phyloP scores from a whole-genome alignment of 2,888 invertebrate genomes.

The Leptopilina syphax region DNA sequence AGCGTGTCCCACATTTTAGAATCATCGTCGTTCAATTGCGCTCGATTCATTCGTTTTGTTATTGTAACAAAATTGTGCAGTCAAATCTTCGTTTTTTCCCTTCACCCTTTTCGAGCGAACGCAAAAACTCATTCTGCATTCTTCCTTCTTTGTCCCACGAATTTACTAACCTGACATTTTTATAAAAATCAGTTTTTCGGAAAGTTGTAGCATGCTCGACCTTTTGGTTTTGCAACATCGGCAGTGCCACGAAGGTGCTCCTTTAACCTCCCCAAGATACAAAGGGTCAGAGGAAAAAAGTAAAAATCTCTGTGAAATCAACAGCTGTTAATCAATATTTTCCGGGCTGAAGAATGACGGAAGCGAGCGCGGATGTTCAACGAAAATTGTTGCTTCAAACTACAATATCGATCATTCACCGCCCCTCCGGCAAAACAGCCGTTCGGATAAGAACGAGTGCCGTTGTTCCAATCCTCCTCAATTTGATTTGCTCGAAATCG shows the following conservation, averaged over 20 bases:
- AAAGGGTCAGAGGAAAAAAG: no score
- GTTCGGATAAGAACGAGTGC: conserved; percentile 16
- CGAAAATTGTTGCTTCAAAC: conserved; percentile 11
- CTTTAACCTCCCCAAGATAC: no score
- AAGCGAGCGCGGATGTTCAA: not conserved
- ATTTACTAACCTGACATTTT: no score
- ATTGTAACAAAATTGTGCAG: not conserved
- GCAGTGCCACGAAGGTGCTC: no score
- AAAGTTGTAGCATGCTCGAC: no score
- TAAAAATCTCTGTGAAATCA: not conserved
- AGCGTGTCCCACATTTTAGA: conserved; percentile 74
- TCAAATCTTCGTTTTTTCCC: no score
- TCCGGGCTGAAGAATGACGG: not conserved
- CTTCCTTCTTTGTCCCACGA: no score
- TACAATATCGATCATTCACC: conserved; percentile 22
- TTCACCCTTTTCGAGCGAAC: no score
- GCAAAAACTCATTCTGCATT: no score
- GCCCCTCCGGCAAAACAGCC: not conserved
- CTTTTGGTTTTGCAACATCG: no score
- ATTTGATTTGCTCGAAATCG: conserved; percentile 19
- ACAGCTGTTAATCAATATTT: not conserved
- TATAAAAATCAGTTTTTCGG: no score
- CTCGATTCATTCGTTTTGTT: conserved; percentile 44
- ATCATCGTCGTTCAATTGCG: conserved; percentile 59
- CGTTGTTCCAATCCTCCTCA: conserved; percentile 22